Evolutionary conservation across 2,888 invertebrate genomes (phyloP).

Genomic region (Yponomeuta malinellus): DNA sequence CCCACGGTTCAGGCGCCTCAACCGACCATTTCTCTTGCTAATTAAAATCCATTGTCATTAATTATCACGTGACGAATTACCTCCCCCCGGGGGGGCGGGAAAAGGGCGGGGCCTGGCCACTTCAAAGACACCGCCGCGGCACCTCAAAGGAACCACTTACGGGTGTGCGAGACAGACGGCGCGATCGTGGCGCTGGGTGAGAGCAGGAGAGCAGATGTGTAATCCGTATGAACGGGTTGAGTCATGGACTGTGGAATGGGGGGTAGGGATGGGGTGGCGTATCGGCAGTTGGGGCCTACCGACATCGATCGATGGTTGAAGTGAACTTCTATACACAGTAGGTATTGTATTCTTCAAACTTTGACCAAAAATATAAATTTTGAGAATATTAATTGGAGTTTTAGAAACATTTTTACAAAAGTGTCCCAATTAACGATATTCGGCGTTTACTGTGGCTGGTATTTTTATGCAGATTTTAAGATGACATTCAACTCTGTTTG

Average conservation of each 20-base stretch:
- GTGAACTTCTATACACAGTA: too few relatives aligned
- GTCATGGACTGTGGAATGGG: constrained; percentile 60
- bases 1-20: background rate
- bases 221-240: constrained; percentile 65
- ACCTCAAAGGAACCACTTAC: constrained; percentile 55
- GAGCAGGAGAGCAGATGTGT: constrained; percentile 41
- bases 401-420: too few relatives aligned
- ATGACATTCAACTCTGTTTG: too few relatives aligned
- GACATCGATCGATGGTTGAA: constrained; percentile 28
- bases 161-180: constrained; percentile 40
- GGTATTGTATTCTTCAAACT: too few relatives aligned
- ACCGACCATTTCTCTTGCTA: constrained; percentile 30
- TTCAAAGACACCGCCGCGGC: constrained; percentile 64
- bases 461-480: too few relatives aligned
- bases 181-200: constrained; percentile 13
- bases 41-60: constrained; percentile 70
- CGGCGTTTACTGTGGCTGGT: too few relatives aligned
- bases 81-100: constrained; percentile 37
- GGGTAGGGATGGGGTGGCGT: constrained; percentile 39
- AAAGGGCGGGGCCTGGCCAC: constrained; percentile 54
- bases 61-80: constrained; percentile 64
- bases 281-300: constrained; percentile 19
- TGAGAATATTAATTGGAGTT: too few relatives aligned
- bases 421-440: too few relatives aligned
- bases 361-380: too few relatives aligned